phyloP scores from a whole-genome alignment of 1,140 invertebrate species.

The Drosophila orena region DNA sequence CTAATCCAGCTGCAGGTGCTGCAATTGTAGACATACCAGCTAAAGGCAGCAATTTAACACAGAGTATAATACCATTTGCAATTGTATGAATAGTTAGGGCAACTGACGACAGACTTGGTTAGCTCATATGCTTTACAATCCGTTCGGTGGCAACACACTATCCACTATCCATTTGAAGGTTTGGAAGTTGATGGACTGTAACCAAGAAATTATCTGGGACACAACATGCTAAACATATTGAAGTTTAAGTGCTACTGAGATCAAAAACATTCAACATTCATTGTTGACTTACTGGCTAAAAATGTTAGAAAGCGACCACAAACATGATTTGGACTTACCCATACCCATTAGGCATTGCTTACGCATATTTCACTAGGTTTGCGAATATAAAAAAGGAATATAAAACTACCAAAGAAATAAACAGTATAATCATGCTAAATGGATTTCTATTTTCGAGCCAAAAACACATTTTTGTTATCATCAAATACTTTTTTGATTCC shows the following conservation, averaged over 20 bases:
- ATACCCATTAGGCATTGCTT: neutral
- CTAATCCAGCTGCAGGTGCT: neutral
- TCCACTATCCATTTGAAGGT: conserved; percentile 15
- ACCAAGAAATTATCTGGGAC: conserved; percentile 25
- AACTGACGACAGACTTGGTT: too few relatives aligned
- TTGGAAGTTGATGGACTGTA: conserved; percentile 32
- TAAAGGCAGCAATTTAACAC: conserved; percentile 2
- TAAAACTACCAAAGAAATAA: neutral
- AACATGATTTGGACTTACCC: neutral
- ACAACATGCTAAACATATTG: conserved; percentile 1
- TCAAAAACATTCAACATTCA: conserved; percentile 1
- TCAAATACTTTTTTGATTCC: neutral
- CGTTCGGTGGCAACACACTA: too few relatives aligned
- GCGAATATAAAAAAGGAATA: neutral
- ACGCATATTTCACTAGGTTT: conserved; percentile 1
- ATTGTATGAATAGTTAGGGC: conserved; percentile 6
- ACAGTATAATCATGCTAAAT: neutral
- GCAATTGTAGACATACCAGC: neutral
- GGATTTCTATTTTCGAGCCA: neutral
- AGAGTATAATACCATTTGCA: conserved; percentile 11
- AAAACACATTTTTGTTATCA: neutral
- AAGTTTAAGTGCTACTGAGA: too few relatives aligned
- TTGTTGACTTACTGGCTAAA: conserved; percentile 15
- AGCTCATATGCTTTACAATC: too few relatives aligned
- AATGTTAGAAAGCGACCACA: conserved; percentile 6